A percentile compares a stretch with the other conserved stretches of the same genome.
phyloP scores from a whole-genome alignment of 2,888 invertebrate genomes.

The Watsonalla binaria region DNA sequence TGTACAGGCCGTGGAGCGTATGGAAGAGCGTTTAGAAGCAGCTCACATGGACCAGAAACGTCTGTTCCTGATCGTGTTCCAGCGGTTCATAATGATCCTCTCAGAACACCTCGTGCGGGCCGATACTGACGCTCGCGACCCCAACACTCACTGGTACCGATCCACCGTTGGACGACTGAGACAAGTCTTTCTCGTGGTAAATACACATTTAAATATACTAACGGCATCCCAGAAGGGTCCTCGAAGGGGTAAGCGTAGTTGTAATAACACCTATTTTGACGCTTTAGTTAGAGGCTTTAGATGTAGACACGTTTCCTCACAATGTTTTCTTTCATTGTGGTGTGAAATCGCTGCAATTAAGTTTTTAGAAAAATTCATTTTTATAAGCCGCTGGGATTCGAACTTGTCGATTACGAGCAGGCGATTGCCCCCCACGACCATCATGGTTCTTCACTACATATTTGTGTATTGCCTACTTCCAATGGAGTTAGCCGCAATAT shows the following conservation, averaged over 20 bases:
- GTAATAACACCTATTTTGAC: too few relatives aligned
- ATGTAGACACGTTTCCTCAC: neutral
- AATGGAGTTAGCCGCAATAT: too few relatives aligned
- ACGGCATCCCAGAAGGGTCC: neutral
- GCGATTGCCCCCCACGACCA: too few relatives aligned
- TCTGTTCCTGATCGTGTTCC: conserved; percentile 97
- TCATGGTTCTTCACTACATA: too few relatives aligned
- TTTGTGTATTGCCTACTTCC: too few relatives aligned
- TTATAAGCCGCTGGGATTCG: too few relatives aligned
- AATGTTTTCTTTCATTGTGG: neutral
- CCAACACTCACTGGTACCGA: conserved; percentile 96
- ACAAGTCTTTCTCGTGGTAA: conserved; percentile 95
- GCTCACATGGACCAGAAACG: conserved; percentile 98
- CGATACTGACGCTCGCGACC: conserved; percentile 95
- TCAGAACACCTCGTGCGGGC: conserved; percentile 96
- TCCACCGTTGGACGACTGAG: conserved; percentile 97
- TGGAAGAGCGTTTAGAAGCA: conserved; percentile 96
- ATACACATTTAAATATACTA: conserved; percentile 26
- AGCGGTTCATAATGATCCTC: conserved; percentile 98
- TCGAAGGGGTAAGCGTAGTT: too few relatives aligned
- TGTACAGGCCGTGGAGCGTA: conserved; percentile 89
- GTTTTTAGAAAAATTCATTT: too few relatives aligned
- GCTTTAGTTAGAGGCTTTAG: too few relatives aligned
- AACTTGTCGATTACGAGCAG: too few relatives aligned
- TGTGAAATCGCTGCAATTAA: too few relatives aligned